These are phyloP conservation scores for Furcifer pardalis DNA, from an alignment of 2,797 vertebrate genomes.

Conservation along the genomic window DNA sequence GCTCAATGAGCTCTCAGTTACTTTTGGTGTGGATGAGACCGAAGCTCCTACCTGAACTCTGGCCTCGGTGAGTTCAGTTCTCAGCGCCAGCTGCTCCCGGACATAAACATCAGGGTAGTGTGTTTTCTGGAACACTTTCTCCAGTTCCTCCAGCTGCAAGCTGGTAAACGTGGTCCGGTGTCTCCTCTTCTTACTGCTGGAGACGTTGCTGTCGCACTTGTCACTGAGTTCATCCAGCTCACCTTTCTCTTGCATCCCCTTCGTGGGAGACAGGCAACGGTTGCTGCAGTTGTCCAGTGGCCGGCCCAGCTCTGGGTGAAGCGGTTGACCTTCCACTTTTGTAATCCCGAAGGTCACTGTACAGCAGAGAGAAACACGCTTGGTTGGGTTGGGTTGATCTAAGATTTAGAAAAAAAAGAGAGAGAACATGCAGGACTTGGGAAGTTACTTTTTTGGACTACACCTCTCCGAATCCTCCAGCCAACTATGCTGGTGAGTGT, in stretches of 20 bases:
- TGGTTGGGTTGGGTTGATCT: background rate
- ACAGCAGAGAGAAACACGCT: conserved; percentile 19
- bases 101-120: conserved; percentile 98
- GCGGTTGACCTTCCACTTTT: conserved; percentile 87
- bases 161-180: conserved; percentile 97
- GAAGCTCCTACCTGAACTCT: conserved; percentile 90
- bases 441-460: background rate
- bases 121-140: conserved; percentile 99
- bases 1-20: background rate
- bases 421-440: background rate
- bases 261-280: conserved; percentile 85
- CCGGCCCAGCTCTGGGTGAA: conserved; percentile 84
- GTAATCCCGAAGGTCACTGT: conserved; percentile 85
- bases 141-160: conserved; percentile 94
- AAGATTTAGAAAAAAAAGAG: background rate
- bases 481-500: background rate
- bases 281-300: conserved; percentile 88
- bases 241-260: conserved; percentile 82
- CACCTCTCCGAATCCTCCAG: background rate
- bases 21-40: conserved; percentile 9
- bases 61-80: conserved; percentile 96
- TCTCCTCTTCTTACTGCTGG: conserved; percentile 96
- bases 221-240: conserved; percentile 89
- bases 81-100: conserved; percentile 94
- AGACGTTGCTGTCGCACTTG: conserved; percentile 97